These are phyloP conservation scores for Phrynosoma platyrhinos DNA, from an alignment of 2,113 vertebrate genomes.

Conservation along the genomic window DNA sequence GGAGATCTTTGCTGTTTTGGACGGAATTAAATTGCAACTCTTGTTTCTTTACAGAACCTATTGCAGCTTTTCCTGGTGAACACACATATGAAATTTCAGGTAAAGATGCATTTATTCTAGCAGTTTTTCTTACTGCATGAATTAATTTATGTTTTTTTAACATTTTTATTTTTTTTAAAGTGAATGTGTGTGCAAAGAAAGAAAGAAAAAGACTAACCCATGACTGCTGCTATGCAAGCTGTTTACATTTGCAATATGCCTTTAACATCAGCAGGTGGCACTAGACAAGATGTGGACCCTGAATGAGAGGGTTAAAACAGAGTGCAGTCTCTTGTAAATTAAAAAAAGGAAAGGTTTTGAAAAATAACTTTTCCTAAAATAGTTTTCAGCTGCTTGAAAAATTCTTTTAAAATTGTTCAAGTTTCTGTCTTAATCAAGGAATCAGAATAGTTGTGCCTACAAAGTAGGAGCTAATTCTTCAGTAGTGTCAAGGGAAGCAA, in stretches of 20 bases:
- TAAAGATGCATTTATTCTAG: constrained; percentile 65
- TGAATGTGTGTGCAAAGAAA: constrained; percentile 36
- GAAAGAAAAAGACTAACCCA: constrained; percentile 45
- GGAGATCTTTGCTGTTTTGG: background rate
- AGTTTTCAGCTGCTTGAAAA: background rate
- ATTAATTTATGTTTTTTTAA: constrained; percentile 25
- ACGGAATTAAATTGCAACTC: background rate
- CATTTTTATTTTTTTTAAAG: constrained; percentile 16
- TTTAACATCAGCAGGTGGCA: constrained; percentile 65
- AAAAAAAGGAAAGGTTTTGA: background rate
- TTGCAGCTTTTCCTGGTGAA: constrained; percentile 91
- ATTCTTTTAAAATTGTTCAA: background rate
- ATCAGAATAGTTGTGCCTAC: background rate
- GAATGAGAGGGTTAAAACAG: constrained; percentile 32
- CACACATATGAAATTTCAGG: constrained; percentile 84
- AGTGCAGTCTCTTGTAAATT: constrained; percentile 50
- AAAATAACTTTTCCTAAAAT: background rate
- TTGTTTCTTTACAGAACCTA: constrained; percentile 85
- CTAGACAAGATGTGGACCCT: constrained; percentile 47
- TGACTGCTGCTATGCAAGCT: constrained; percentile 35
- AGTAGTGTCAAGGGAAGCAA: too few species aligned
- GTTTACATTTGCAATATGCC: constrained; percentile 48
- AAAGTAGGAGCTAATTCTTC: too few species aligned
- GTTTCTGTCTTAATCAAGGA: background rate
- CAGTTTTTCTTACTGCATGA: constrained; percentile 58